Evolutionary conservation across 2,888 invertebrate genomes (phyloP).

Genomic region (Choreutis nemorana): DNA sequence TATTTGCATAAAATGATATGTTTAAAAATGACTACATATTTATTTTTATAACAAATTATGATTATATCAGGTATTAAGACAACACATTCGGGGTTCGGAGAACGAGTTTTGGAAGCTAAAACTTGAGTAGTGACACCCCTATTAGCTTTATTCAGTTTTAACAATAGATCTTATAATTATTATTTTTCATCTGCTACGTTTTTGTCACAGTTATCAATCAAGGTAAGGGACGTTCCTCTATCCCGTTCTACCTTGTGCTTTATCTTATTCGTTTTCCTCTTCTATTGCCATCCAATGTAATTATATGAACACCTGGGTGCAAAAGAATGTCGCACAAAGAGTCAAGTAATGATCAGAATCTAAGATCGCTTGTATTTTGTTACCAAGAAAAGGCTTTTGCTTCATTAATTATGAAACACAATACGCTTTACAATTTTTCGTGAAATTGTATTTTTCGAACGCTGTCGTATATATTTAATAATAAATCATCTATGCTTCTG

Average conservation of each 20-base stretch:
- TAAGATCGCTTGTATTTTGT: constrained; percentile 61
- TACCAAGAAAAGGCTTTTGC: constrained; percentile 61
- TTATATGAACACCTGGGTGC: constrained; percentile 66
- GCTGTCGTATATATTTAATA: constrained; percentile 60
- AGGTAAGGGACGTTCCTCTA: constrained; percentile 39
- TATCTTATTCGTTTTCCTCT: constrained; percentile 27
- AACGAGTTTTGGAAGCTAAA: constrained; percentile 1
- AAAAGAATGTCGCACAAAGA: constrained; percentile 66
- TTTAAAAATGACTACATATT: no score
- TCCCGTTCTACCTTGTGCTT: constrained; percentile 24
- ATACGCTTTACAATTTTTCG: constrained; percentile 54
- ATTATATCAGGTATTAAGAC: neutral
- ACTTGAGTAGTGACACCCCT: constrained; percentile 43
- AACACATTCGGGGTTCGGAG: neutral
- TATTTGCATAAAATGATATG: no score
- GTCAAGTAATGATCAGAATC: constrained; percentile 62
- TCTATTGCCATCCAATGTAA: constrained; percentile 47
- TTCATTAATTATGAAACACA: constrained; percentile 67
- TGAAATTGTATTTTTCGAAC: constrained; percentile 53
- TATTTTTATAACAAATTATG: no score
- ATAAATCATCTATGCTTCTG: constrained; percentile 45
- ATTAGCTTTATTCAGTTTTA: constrained; percentile 48
- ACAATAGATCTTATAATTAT: constrained; percentile 64
- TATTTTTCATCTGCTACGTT: constrained; percentile 66
- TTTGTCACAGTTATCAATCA: constrained; percentile 69